Base-by-base conservation (phyloP, 1,140 invertebrate species). In the Plutomurus gul region DNA sequence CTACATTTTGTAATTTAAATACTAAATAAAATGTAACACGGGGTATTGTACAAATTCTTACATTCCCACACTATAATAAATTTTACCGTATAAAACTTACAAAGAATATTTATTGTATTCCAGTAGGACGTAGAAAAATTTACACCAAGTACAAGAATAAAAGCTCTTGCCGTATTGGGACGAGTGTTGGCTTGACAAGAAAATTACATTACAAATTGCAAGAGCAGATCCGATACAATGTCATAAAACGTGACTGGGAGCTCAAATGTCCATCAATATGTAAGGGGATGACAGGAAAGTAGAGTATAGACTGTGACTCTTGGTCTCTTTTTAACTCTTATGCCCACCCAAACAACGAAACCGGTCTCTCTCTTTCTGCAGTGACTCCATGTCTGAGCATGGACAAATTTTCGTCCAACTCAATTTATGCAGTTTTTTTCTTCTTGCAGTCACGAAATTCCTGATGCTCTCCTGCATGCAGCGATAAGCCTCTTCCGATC, bases 121-220 rank as follows among this genome's bases (percentile, higher is more conserved):
- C n/a, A n/a, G n/a, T n/a, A n/a, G n/a, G n/a, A n/a, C n/a, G n/a
- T n/a, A n/a, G n/a, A n/a, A n/a, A n/a, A n/a, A n/a, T n/a, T n/a
- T n/a, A n/a, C n/a, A n/a, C n/a, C n/a, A n/a, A n/a, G n/a, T n/a
- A n/a, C n/a, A n/a, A n/a, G n/a, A n/a, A n/a, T n/a, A n/a, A n/a
- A n/a, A n/a, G n/a, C n/a, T n/a, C 56, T 33, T 65, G 56, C 40
- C 70, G 22, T 18, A 18, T 51, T 51, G 36, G 20, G 18, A n/a
- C n/a, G n/a, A n/a, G n/a, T n/a, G n/a, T n/a, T n/a, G n/a, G n/a
- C 18, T 43, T 0, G 18, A 39, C 37, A 73, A 71, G 73, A 51
- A 79, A 75, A 79, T 79, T 79, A 76, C 74, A 75, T 79, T 79
- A 79, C 78, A 79, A 79, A 79, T 79, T 79, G 78, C 43, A 78